A percentile compares a stretch with the other conserved stretches of the same genome.
These are phyloP conservation scores for human (Homo sapiens) DNA, from an alignment of 2,113 vertebrate species.

Conservation along the genomic window DNA sequence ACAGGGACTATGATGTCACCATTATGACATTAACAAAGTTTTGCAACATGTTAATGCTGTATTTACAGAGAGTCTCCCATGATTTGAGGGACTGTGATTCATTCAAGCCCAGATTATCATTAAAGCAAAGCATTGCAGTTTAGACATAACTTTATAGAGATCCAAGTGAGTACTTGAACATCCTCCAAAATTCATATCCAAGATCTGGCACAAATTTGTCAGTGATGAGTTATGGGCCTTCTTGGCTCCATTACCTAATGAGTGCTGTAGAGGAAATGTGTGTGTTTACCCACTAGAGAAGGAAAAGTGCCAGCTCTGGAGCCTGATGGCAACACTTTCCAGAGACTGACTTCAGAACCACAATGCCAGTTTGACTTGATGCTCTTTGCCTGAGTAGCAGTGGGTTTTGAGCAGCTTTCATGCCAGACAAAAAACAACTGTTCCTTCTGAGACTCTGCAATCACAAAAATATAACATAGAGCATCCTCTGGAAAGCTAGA, in stretches of 20 bases:
- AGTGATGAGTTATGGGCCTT: not conserved
- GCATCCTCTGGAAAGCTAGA: not conserved
- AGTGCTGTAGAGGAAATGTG: not conserved
- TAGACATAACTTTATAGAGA: conserved; percentile 10
- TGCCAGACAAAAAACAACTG: not conserved
- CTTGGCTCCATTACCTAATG: not conserved
- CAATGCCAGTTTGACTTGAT: not conserved
- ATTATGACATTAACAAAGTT: not conserved
- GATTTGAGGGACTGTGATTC: not conserved
- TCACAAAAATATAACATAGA: not conserved
- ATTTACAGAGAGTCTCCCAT: not conserved
- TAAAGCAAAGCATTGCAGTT: not conserved
- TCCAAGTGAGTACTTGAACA: conserved; percentile 15
- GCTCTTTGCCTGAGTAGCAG: not conserved
- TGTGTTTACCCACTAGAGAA: not conserved
- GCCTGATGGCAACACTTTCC: not conserved
- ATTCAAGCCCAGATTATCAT: not conserved
- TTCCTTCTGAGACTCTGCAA: not conserved
- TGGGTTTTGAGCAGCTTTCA: not conserved
- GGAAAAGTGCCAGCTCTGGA: not conserved
- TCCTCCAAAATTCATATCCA: conserved; percentile 17
- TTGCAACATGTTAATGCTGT: not conserved
- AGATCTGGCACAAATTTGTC: not conserved
- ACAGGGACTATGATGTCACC: not conserved
- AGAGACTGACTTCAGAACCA: not conserved